A percentile compares a stretch with the other conserved stretches of the same genome.
These are phyloP conservation scores for Aleiodes sp. DNA, from an alignment of 1,140 invertebrate species.

Conservation along the genomic window DNA sequence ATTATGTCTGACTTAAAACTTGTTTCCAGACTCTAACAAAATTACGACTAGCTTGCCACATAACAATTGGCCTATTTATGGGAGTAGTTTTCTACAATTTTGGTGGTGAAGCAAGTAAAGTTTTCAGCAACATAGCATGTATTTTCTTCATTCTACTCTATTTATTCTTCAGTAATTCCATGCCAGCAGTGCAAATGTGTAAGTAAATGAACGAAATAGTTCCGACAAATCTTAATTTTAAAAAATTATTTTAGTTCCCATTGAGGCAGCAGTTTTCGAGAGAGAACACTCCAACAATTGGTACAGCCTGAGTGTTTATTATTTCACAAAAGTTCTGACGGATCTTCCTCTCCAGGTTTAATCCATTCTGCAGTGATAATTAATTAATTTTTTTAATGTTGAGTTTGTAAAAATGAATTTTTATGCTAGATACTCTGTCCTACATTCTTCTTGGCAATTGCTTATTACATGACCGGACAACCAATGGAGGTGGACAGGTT, in stretches of 20 bases:
- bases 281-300: constrained; percentile 90
- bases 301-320: constrained; percentile 87
- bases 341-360: constrained; percentile 87
- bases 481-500: constrained; percentile 75
- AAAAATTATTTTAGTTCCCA: constrained; percentile 73
- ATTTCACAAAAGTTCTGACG: constrained; percentile 84
- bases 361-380: no score
- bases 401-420: constrained; percentile 9
- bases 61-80: constrained; percentile 80
- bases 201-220: constrained; percentile 59
- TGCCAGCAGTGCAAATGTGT: constrained; percentile 91
- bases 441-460: constrained; percentile 76
- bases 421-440: constrained; percentile 75
- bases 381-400: not conserved
- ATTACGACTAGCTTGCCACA: constrained; percentile 76
- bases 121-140: constrained; percentile 81
- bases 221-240: not conserved
- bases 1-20: no score
- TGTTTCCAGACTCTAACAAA: constrained; percentile 75
- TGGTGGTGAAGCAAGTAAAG: constrained; percentile 80
- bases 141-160: constrained; percentile 88
- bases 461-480: constrained; percentile 86
- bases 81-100: constrained; percentile 84
- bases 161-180: constrained; percentile 86
- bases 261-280: constrained; percentile 85